These are phyloP conservation scores for Eretmocerus hayati DNA, from an alignment of 2,888 invertebrate genomes.

Conservation along the genomic window DNA sequence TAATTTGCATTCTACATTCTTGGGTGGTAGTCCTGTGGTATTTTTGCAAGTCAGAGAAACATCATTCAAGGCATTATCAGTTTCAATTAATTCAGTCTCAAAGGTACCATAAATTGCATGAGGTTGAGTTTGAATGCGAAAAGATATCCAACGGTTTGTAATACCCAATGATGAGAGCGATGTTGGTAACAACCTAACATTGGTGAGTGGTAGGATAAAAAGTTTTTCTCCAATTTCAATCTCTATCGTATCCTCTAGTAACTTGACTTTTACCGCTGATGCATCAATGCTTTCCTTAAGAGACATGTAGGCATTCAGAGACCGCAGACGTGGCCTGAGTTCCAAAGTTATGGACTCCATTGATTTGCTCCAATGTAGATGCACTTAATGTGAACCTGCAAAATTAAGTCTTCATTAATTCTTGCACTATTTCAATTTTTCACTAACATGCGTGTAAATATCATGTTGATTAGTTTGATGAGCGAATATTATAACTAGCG, in stretches of 20 bases:
- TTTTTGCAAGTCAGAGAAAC: constrained; percentile 10
- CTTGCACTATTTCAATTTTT: too few relatives aligned
- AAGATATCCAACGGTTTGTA: constrained; percentile 36
- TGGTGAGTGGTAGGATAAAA: constrained; percentile 28
- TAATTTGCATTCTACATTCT: constrained; percentile 26
- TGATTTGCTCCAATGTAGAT: not conserved
- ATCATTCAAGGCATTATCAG: constrained; percentile 14
- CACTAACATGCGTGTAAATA: too few relatives aligned
- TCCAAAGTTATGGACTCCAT: constrained; percentile 36
- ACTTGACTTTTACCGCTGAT: constrained; percentile 29
- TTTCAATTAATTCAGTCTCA: constrained; percentile 32
- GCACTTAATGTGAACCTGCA: too few relatives aligned
- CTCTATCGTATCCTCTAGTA: constrained; percentile 32
- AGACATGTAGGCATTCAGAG: constrained; percentile 37
- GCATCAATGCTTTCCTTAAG: constrained; percentile 26
- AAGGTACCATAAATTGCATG: constrained; percentile 36
- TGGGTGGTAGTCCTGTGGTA: constrained; percentile 25
- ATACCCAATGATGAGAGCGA: constrained; percentile 36
- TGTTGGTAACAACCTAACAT: constrained; percentile 34
- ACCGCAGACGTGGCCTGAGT: constrained; percentile 36
- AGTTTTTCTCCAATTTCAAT: constrained; percentile 27
- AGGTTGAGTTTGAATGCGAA: constrained; percentile 38
- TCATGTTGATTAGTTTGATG: too few relatives aligned
- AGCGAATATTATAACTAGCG: too few relatives aligned
- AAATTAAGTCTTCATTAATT: too few relatives aligned